Evolutionary conservation across 2,888 invertebrate species (phyloP), one percentile per base, ranked within the genome.

Genomic region (Tachina fera): DNA sequence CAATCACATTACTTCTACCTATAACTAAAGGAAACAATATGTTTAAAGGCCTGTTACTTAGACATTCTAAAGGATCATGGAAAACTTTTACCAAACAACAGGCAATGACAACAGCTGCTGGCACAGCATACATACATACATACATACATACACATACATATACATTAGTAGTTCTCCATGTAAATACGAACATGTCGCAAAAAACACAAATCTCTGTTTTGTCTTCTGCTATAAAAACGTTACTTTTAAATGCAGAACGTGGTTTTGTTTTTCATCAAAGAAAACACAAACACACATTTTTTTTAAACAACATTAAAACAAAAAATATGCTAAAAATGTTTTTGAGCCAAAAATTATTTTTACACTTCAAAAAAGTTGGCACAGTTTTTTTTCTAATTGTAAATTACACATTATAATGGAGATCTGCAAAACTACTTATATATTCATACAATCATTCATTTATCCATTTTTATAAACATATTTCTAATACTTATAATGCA

Each of bases 311-410:
- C 58, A 19, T 49, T 61, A 74, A 70, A 51, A 47, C 60, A 39
- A 47, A 74, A 76, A 79, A 74, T 76, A 74, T 76, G 53, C 41
- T 61, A 58, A 83, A 86, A 58, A 77, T 31, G 49, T 74, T 84
- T 74, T 84, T 56, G 45, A 19, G 77, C 63, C 72, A 85, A 72
- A n/a, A 82, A 76, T 51, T 47, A 67, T 71, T 76, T 79, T 79
- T 75, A 79, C 86, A 86, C 86, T 76, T 70, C 53, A 83, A 53
- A 71, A 82, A 68, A 67, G 70, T 86, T 86, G 85, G 85, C 85
- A 83, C 65, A 71, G 65, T 71, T 56, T 6, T n/a, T n/a, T 72
- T 71, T 72, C 61, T 72, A 79, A 79, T 45, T 71, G 58, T 63
- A 61, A 83, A 82, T 71, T 74, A 41, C 22, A 71, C 16, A 61